Base-by-base conservation (phyloP, 2,797 vertebrate species). In the Artibeus jamaicensis region DNA sequence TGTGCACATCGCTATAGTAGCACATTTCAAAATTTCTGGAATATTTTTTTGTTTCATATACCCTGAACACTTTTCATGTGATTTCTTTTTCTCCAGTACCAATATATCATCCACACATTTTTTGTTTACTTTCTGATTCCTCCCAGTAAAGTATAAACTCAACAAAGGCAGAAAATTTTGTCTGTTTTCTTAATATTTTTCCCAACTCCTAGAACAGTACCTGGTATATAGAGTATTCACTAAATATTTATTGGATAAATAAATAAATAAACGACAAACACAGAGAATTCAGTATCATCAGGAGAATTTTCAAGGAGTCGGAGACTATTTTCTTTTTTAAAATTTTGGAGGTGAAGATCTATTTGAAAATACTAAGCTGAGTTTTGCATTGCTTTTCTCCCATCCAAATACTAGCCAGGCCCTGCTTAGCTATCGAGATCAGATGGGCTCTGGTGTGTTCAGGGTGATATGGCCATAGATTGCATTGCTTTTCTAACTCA, bases 41-140 rank as follows among this genome's bases (percentile, higher is more conserved):
- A 50, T 79, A 14, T 78, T 77, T 92, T 79, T 57, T 14, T 34
- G 53, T 91, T 88, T 94, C 14, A 29, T 1, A 76, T 6, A 65
- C 1, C 29, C 29, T 84, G 71, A 67, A 77, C 2, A 37, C 53
- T 32, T 50, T 77, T 70, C 18, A 34, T 29, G 71, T 65, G 26
- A 65, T 85, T 82, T 68, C 11, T 86, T 96, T 90, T 94, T 67
- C 15, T 86, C 9, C 2, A 76, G 16, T 39, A 88, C 26, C 10
- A 78, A 46, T 19, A 2, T 42, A 46, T 73, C 15, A 57, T 50
- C 29, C 87, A 65, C 24, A 44, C 92, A 79, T 62, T 21, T 78
- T 89, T 78, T 70, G 18, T 16, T 95, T 88, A 39, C 86, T 94
- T 96, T 92, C 29, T 77, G n/a, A 65, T 76, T 89, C 53, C 37